phyloP scores from a whole-genome alignment of 2,888 invertebrate genomes.

The Pherbina coryleti region DNA sequence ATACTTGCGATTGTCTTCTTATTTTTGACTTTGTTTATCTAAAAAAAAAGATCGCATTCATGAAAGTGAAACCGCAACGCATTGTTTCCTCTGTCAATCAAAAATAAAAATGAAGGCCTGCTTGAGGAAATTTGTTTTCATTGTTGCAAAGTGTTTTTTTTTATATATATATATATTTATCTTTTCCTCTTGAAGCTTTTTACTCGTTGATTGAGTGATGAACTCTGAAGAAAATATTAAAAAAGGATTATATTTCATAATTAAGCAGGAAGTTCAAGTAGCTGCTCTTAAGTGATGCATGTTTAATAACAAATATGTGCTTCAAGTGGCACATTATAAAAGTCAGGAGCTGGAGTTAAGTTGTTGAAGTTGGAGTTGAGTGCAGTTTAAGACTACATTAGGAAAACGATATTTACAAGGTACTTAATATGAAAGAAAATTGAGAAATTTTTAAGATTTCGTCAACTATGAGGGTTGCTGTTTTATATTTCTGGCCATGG shows the following conservation, averaged over 20 bases:
- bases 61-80: conserved; percentile 18
- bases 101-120: neutral
- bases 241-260: conserved; percentile 10
- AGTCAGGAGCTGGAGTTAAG: too few species aligned
- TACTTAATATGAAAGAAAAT: too few species aligned
- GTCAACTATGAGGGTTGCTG: too few species aligned
- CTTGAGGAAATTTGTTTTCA: neutral
- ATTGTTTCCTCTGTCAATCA: conserved; percentile 6
- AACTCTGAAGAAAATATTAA: neutral
- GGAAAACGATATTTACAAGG: too few species aligned
- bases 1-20: neutral
- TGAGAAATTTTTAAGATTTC: too few species aligned
- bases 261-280: conserved; percentile 19
- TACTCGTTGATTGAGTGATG: neutral
- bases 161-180: neutral
- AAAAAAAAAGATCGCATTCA: conserved; percentile 25
- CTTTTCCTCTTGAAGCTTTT: neutral
- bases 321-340: too few species aligned
- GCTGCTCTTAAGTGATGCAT: neutral
- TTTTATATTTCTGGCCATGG: too few species aligned
- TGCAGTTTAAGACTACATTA: too few species aligned
- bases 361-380: too few species aligned
- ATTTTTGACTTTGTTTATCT: neutral
- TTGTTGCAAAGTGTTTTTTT: neutral
- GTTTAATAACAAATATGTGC: too few species aligned